Evolutionary conservation across 1,140 invertebrate species (phyloP), one percentile per base, ranked within the genome.

Genomic region (Pachyrhynchus sulphureomaculatus): DNA sequence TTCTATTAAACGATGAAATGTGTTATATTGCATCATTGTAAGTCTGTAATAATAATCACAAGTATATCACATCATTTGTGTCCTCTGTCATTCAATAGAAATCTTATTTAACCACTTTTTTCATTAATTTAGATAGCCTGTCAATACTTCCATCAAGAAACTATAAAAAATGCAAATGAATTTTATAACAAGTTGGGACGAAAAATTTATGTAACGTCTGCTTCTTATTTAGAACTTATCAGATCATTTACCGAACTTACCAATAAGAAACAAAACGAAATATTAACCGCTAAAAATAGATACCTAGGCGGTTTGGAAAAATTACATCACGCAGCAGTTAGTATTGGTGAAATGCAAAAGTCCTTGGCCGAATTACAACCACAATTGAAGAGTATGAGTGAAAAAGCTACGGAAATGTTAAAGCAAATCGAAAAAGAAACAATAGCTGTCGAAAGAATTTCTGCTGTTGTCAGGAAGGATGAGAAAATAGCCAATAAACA

Each of bases 401-500:
- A 84, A 42, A 86, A 91, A 62, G 93, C 93, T 0, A 83, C 83
- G 1, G 84, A 86, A 69, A 96, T 95, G 84, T 89, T 94, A 84
- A 78, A 84, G 62, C 84, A 90, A 70, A 95, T 92, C 70, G 92
- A 93, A 79, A 86, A 82, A 52, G 95, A 98, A 78, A 95, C 92
- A 5, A 80, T 86, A 17, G 86, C 88, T 57, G 93, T 96, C 1
- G 92, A 93, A 73, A 86, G 88, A 66, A 91, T 92, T 9, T 90
- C 91, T 2, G 84, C 87, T 65, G 81, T 91, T 70, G 91, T 95
- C 0, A 88, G 90, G 71, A 84, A 87, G 66, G 95, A 98, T 75
- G 93, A 97, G 80, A 88, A 89, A 70, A 86, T 89, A 12, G 95
- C 94, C n/a, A 92, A 92, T 65, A 82, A 88, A 32, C 92, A 97